These are phyloP conservation scores for Melanargia galathea DNA, from an alignment of 2,888 invertebrate genomes.

Conservation along the genomic window DNA sequence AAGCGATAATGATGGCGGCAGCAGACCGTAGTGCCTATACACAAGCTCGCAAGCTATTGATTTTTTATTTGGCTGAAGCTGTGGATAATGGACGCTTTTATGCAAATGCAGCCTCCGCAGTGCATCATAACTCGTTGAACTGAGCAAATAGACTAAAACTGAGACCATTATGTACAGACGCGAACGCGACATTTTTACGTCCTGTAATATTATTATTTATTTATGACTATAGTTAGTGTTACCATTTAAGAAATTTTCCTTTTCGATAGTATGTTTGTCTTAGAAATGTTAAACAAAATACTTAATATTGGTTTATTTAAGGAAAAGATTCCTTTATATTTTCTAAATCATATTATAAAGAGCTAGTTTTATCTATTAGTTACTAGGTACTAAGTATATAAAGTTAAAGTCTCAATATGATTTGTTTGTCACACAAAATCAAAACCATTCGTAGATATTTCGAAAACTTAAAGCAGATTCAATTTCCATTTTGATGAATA, in stretches of 20 bases:
- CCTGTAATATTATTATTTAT: neutral
- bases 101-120: slow-evolving; percentile 77
- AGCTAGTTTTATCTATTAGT: too few species aligned
- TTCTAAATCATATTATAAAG: too few species aligned
- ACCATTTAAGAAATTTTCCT: neutral
- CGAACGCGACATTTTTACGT: slow-evolving; percentile 19
- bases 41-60: slow-evolving; percentile 58
- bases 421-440: too few species aligned
- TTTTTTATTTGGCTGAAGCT: slow-evolving; percentile 74
- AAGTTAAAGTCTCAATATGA: too few species aligned
- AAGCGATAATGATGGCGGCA: slow-evolving; percentile 25
- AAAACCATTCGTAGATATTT: too few species aligned
- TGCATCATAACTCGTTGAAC: slow-evolving; percentile 64
- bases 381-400: too few species aligned
- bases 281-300: too few species aligned
- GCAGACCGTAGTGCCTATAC: slow-evolving; percentile 23
- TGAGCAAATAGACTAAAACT: slow-evolving; percentile 44
- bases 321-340: too few species aligned
- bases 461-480: too few species aligned
- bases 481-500: too few species aligned
- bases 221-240: neutral
- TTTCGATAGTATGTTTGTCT: too few species aligned
- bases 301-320: too few species aligned
- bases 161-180: slow-evolving; percentile 25
- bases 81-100: slow-evolving; percentile 78